Base-by-base conservation (phyloP, 2,888 invertebrate species). In the Trachelus troglodyta region DNA sequence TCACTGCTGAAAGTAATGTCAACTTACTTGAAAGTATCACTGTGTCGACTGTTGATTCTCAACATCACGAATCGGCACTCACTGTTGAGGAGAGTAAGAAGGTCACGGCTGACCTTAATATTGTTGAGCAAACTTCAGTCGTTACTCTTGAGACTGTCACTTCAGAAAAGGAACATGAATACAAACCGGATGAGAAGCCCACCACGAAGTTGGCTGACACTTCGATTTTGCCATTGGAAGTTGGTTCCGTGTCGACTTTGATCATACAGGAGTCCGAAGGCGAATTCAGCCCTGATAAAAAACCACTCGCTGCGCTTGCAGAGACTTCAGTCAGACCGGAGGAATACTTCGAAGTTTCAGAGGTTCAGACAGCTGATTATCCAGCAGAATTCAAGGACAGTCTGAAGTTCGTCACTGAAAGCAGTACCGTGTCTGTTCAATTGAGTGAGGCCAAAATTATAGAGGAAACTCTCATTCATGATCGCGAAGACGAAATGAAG, bases 191-290 rank as follows among this genome's bases (percentile, higher is more conserved):
- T 34, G 92, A 92, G 79, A 88, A 92, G 82, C 91, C 92, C 34
- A 75, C 69, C 33, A 75, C 79, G 34, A 92, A 89, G 84, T 83
- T 81, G 4, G 92, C 92, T 0, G 87, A 89, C 35, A 87, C 89
- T 3, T 89, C 88, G 2, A 91, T 95, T 83, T 92, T 92, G 74
- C 92, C 93, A 75, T 90, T 95, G 76, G 94, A 95, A 89, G 92
- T 93, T 73, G 94, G 94, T 83, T 94, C 94, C 86, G 87, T 93
- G 37, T 93, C 93, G 11, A 93, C 94, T 84, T 92, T 94, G 0
- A 88, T 94, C n/a, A 87, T 94, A 12, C 95, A 95, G 90, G 96
- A 96, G 92, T 93, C 94, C 71, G 95, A 95, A 92, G 93, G 92
- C 74, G 92, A 93, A 74, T 93, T 95, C 35, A 85, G 91, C 23